Evolutionary conservation across 2,113 vertebrate genomes (phyloP), one percentile per base, ranked within the genome.

Genomic region (Hepsetus odoe): DNA sequence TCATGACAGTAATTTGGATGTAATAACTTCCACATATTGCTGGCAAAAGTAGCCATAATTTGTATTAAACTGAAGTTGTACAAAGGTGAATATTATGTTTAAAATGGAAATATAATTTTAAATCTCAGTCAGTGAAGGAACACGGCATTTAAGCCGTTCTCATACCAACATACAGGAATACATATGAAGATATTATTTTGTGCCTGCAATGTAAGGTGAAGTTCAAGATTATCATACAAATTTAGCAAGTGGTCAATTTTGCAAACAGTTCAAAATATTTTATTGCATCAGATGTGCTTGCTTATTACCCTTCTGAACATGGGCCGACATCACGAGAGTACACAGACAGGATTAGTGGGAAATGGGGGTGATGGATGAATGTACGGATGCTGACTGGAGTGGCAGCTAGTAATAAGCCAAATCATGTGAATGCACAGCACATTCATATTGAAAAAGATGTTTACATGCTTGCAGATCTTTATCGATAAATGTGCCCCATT

Each of bases 361-460:
- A 56, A 77, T 58, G 64, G 33, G 26, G 35, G 67, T 16, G 38
- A 35, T 77, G 38, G 53, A 42, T 13, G 49, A 42, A 40, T 65
- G 35, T 53, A 55, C n/a, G 46, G 20, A 70, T 51, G 76, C 58
- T 72, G 56, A 79, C 40, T 51, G 44, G 10, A 78, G 42, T 40
- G 58, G 40, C 71, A 38, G 4, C 64, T 42, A 66, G 22, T 13
- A 66, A 66, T 74, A 74, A 49, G 46, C 12, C 16, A 18, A 49
- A 61, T 62, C 56, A 46, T 49, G 35, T 22, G 38, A 40, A 65
- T 53, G 18, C 49, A 22, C 58, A 75, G 38, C 28, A 28, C 32
- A 32, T 55, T 38, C 44, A 18, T 56, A 10, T 65, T n/a, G 32
- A 65, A 65, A 11, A 38, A 38, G 33, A 1, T 65, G 61, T 65